Percentiles rank a stretch among this genome's conserved stretches.
These are phyloP conservation scores for Heliconius eleuchia DNA, from an alignment of 1,140 invertebrate species.

Conservation along the genomic window DNA sequence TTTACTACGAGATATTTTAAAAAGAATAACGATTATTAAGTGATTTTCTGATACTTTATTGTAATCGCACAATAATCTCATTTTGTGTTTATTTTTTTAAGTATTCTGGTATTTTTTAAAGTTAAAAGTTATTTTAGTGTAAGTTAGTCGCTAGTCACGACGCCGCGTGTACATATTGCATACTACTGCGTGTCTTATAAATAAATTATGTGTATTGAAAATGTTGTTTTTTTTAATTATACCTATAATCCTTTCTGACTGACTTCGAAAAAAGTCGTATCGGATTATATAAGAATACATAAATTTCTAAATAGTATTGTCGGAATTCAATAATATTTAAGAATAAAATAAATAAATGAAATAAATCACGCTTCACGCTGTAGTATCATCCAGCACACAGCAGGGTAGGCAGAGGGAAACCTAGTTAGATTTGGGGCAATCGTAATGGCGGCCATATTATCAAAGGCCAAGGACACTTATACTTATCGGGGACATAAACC, in stretches of 20 bases:
- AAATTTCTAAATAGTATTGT: too few species aligned
- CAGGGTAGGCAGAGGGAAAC: too few species aligned
- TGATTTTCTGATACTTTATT: slow-evolving; percentile 1
- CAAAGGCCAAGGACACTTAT: too few species aligned
- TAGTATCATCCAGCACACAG: too few species aligned
- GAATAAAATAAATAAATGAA: too few species aligned
- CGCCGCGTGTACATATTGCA: not conserved
- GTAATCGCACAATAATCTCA: slow-evolving; percentile 10
- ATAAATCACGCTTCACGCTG: too few species aligned
- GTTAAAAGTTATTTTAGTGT: not conserved
- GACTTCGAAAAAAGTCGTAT: too few species aligned
- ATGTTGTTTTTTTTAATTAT: not conserved
- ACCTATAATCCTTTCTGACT: not conserved
- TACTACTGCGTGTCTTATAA: not conserved
- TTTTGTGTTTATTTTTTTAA: slow-evolving; percentile 6
- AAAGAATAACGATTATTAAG: not conserved
- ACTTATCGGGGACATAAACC: too few species aligned
- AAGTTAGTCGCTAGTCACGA: slow-evolving; percentile 8
- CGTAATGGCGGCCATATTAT: too few species aligned
- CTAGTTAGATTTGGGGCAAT: too few species aligned
- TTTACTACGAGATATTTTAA: not conserved
- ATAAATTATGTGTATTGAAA: not conserved
- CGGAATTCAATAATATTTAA: too few species aligned
- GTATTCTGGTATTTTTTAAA: not conserved
- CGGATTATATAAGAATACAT: too few species aligned